Conservation (phyloP, 2,113 vertebrate species). For the Toxotes chatareus region DNA sequence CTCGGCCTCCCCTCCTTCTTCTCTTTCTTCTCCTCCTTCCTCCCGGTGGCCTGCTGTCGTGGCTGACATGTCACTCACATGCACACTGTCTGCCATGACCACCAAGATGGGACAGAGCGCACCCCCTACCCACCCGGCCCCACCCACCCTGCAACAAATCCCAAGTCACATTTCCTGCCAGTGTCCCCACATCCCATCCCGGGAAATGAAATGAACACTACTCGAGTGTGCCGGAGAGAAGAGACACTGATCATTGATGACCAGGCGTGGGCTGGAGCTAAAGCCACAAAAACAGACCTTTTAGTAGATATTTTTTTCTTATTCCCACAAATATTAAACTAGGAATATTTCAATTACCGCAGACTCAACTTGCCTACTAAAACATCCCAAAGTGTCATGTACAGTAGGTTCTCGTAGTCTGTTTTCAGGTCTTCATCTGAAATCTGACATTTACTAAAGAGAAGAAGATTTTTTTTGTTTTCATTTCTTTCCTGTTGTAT, state of each 20-base stretch:
- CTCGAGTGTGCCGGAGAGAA: constrained; percentile 57
- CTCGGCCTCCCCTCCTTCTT: constrained; percentile 12
- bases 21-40: constrained; percentile 1
- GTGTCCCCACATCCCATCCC: constrained; percentile 25
- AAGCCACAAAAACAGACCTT: constrained; percentile 82
- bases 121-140: not conserved
- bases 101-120: constrained; percentile 22
- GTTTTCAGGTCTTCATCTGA: constrained; percentile 75
- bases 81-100: constrained; percentile 26
- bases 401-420: constrained; percentile 83
- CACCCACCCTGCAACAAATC: constrained; percentile 17
- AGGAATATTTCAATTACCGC: constrained; percentile 86
- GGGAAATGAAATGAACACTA: constrained; percentile 67
- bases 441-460: constrained; percentile 87
- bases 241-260: constrained; percentile 58
- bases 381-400: constrained; percentile 82
- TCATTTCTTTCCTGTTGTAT: constrained; percentile 77
- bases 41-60: constrained; percentile 40
- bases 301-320: constrained; percentile 77
- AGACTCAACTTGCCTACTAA: constrained; percentile 82
- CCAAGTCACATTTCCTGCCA: constrained; percentile 60
- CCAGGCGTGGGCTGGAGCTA: constrained; percentile 82
- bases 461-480: constrained; percentile 80
- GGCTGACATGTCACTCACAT: constrained; percentile 23
- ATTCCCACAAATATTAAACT: constrained; percentile 86